Evolutionary conservation across 2,888 invertebrate genomes (phyloP), one percentile per base, ranked within the genome.

Genomic region (Petrolisthes cinctipes): DNA sequence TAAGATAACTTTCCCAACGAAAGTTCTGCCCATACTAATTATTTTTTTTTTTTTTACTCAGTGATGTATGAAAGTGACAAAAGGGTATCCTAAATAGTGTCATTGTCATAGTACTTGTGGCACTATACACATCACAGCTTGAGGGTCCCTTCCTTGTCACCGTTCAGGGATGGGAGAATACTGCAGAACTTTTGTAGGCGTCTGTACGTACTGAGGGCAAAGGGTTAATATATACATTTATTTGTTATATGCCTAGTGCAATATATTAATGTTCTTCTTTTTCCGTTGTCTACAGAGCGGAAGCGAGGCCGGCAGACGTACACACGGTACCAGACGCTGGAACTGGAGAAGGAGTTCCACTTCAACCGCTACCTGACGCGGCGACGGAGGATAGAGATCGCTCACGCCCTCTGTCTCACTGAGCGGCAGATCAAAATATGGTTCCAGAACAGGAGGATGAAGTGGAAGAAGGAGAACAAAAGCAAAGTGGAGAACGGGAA

Each of bases 321-420:
- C 91, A 92, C 93, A 37, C 91, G 93, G 53, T 92, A 92, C 91
- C 93, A 93, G 89, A 93, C 93, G 56, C 91, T 93, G 91, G 93
- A 93, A 89, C 91, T 93, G 91, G 94, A 94, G 92, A 94, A 94
- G 91, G 94, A 94, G 91, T 99, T 99, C 93, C 98, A 98, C 93
- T 98, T 97, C 95, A 99, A 98, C 94, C 95, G 97, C 92, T 99
- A 99, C 94, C 95, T 99, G 93, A 98, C 98, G 89, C 95, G 99
- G 92, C 95, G 98, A 93, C 95, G 98, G 94, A 95, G 99, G 93
- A 98, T 99, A 94, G 99, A 99, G 94, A 98, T 99, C 93, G 98
- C 99, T 79, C 98, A 99, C 94, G 97, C 97, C 92, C 95, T 99
- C 93, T 97, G 97, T 93, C 95, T 99, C 92, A 97, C 97, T 90